Base-by-base conservation (phyloP, 2,113 vertebrate species). In the Festucalex cinctus region DNA sequence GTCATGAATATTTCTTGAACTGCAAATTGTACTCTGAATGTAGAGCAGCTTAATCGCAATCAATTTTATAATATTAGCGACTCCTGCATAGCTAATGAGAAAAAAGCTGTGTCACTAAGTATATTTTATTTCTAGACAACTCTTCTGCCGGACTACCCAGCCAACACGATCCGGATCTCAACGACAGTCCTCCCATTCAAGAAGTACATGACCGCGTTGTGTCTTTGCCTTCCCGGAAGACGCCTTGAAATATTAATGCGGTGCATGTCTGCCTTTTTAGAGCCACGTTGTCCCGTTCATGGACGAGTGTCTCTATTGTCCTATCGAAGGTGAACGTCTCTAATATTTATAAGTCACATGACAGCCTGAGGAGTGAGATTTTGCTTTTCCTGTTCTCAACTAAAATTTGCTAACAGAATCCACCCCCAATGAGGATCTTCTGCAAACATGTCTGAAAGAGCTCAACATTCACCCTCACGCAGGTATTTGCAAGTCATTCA, bases 391-490 rank as follows among this genome's bases (percentile, higher is more conserved):
- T 24, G 41, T 28, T 24, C 8, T 63, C 19, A 63, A 28, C 24
- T 46, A 7, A 28, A 60, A 48, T 81, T 41, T 67, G 9, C 59
- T 62, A 20, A 10, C 66, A 75, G 85, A 74, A 12, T 39, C 62
- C 54, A 1, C 49, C 51, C 36, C 10, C 46, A 16, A 44, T 35
- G 71, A 66, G 0, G 86, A 88, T 68, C 59, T 89, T 57, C 83
- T 92, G 56, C 73, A 87, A 69, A 19, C 78, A 66, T 86, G 83
- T 70, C 73, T 92, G 1, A n/a, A 44, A 32, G 80, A 28, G 9
- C 70, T 92, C n/a, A 80, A 85, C 65, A 86, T 91, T 28, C 39
- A 63, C 61, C 75, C 80, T 63, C 69, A 46, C 37, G 8, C 64
- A 86, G 88, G 83, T 87, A 66, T 5, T 26, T 57, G 60, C 74